Conservation (phyloP, 2,113 vertebrate genomes). For the Trematomus loennbergii region DNA sequence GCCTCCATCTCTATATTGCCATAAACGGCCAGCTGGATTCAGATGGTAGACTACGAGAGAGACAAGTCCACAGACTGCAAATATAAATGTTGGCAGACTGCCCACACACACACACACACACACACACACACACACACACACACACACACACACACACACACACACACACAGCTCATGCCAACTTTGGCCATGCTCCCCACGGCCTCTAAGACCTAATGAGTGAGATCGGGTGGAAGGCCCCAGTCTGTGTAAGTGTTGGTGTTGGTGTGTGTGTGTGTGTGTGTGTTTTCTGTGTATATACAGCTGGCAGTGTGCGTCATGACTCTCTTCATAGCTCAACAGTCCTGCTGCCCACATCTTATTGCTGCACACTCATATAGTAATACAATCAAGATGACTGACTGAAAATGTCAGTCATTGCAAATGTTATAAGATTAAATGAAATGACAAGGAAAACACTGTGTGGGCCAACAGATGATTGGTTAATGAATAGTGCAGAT, state of each 20-base stretch:
- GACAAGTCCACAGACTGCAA: slow-evolving; percentile 73
- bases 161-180: slow-evolving; percentile 64
- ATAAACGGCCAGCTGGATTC: slow-evolving; percentile 77
- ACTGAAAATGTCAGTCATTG: slow-evolving; percentile 1
- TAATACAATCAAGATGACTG: slow-evolving; percentile 4
- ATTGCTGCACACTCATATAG: slow-evolving; percentile 29
- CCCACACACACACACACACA: slow-evolving; percentile 52
- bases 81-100: slow-evolving; percentile 77
- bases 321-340: slow-evolving; percentile 63
- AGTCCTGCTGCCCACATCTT: slow-evolving; percentile 48
- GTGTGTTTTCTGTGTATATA: slow-evolving; percentile 50
- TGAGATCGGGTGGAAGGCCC: slow-evolving; percentile 80
- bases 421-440: background rate
- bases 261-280: slow-evolving; percentile 53
- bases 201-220: slow-evolving; percentile 81
- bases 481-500: background rate
- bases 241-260: slow-evolving; percentile 67
- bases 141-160: too few relatives aligned
- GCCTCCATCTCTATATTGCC: slow-evolving; percentile 58
- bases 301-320: slow-evolving; percentile 68
- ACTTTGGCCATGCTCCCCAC: slow-evolving; percentile 75
- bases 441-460: background rate
- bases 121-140: slow-evolving; percentile 47
- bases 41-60: slow-evolving; percentile 72
- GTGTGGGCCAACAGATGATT: background rate